Evolutionary conservation across 2,797 vertebrate species (phyloP).

Genomic region (Chaetophractus vellerosus): DNA sequence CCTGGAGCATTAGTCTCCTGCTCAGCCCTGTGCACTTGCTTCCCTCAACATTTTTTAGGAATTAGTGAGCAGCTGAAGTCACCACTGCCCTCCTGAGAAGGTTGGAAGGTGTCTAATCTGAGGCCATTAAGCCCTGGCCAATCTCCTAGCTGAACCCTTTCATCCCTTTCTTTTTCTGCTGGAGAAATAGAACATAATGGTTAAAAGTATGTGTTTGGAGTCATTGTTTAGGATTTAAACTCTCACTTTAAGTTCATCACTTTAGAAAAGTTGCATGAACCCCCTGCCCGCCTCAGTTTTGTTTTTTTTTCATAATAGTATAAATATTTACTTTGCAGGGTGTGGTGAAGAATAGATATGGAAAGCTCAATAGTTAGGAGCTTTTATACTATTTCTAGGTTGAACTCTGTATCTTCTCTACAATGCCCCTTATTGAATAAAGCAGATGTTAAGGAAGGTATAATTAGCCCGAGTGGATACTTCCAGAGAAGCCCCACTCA

Average conservation of each 20-base stretch:
- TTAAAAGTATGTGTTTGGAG: background rate
- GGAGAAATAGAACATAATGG: background rate
- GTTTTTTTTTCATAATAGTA: too few species aligned
- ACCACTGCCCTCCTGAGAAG: background rate
- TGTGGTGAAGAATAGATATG: background rate
- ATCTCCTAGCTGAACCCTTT: background rate
- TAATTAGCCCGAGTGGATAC: background rate
- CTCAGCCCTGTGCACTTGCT: background rate
- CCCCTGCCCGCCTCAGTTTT: background rate
- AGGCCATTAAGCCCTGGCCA: background rate
- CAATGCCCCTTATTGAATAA: background rate
- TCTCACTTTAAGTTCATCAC: background rate
- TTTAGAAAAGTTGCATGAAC: background rate
- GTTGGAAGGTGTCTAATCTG: background rate
- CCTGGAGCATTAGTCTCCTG: background rate
- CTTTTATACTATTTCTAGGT: background rate
- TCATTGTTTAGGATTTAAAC: background rate
- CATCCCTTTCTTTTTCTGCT: background rate
- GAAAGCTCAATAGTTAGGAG: background rate
- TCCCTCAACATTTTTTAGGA: background rate
- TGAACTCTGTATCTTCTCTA: background rate
- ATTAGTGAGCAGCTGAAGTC: background rate
- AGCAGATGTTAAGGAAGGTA: background rate
- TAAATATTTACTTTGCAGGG: background rate
- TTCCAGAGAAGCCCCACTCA: background rate